Evolutionary conservation across 1,140 invertebrate species (phyloP).

Genomic region (Zophobas morio): DNA sequence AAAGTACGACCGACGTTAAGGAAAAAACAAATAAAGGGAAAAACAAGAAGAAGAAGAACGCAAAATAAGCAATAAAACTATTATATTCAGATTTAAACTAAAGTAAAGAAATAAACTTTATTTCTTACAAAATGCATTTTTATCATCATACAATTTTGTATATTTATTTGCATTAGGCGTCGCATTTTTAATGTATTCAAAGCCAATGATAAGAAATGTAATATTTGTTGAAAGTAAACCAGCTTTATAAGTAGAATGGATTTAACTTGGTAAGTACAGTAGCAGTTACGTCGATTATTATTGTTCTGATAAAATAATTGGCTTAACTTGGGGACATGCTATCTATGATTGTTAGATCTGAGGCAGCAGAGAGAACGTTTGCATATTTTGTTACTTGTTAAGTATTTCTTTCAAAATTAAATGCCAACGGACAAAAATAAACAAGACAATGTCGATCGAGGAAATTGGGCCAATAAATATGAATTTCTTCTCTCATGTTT

Average conservation of each 20-base stretch:
- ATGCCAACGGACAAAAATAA: conserved; percentile 5
- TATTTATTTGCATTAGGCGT: conserved; percentile 8
- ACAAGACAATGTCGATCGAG: conserved; percentile 33
- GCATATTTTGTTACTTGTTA: background rate
- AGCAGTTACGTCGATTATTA: conserved; percentile 22
- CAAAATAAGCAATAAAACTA: conserved; percentile 1
- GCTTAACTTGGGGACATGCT: background rate
- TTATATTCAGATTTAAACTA: background rate
- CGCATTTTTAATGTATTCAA: background rate
- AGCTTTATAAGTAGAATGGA: conserved; percentile 1
- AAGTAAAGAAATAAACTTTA: too few relatives aligned
- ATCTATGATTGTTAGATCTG: background rate
- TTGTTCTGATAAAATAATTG: conserved; percentile 41
- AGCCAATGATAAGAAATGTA: background rate
- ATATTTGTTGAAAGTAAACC: conserved; percentile 4
- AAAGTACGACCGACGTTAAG: conserved; percentile 1
- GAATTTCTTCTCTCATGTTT: conserved; percentile 84
- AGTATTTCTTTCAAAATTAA: background rate
- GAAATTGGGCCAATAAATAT: conserved; percentile 76
- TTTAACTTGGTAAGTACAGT: background rate
- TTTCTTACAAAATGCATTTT: too few relatives aligned
- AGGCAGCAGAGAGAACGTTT: background rate
- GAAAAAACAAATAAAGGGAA: conserved; percentile 42
- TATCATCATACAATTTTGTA: too few relatives aligned
- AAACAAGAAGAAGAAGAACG: conserved; percentile 10